Evolutionary conservation across 2,888 invertebrate genomes (phyloP).

Genomic region (Hypomecis atomaria): DNA sequence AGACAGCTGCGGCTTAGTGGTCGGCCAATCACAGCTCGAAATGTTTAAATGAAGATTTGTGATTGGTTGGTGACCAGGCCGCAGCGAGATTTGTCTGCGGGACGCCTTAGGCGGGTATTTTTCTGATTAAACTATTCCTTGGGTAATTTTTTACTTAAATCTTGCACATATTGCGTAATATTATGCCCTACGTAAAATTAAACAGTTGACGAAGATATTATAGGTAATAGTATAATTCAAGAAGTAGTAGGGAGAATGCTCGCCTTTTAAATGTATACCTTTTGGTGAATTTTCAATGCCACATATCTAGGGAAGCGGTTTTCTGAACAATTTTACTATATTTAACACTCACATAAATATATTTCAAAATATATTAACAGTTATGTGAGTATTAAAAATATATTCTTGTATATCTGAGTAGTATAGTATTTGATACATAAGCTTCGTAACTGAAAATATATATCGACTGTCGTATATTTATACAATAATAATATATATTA

Average conservation of each 20-base stretch:
- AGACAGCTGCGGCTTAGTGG: too few relatives aligned
- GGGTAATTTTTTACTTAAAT: too few relatives aligned
- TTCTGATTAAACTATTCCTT: too few relatives aligned
- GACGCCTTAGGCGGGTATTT: too few relatives aligned
- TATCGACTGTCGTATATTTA: slow-evolving; percentile 44
- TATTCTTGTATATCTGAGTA: slow-evolving; percentile 38
- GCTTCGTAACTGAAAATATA: slow-evolving; percentile 41
- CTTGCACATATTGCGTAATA: too few relatives aligned
- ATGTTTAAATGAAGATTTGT: too few relatives aligned
- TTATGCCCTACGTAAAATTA: too few relatives aligned
- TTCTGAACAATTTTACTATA: slow-evolving; percentile 18
- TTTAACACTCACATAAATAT: slow-evolving; percentile 20
- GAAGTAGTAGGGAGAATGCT: neutral
- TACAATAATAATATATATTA: slow-evolving; percentile 35
- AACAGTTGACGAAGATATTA: neutral
- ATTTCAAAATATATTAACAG: neutral
- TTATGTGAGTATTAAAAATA: slow-evolving; percentile 28
- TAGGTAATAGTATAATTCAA: slow-evolving; percentile 1
- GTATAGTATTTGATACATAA: slow-evolving; percentile 41
- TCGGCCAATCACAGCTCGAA: too few relatives aligned
- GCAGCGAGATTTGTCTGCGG: too few relatives aligned
- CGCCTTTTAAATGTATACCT: slow-evolving; percentile 13
- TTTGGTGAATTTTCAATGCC: slow-evolving; percentile 18
- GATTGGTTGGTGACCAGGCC: too few relatives aligned
- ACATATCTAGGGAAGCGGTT: slow-evolving; percentile 28